Conservation (phyloP, 1,140 invertebrate genomes). For the Metaphire vulgaris region DNA sequence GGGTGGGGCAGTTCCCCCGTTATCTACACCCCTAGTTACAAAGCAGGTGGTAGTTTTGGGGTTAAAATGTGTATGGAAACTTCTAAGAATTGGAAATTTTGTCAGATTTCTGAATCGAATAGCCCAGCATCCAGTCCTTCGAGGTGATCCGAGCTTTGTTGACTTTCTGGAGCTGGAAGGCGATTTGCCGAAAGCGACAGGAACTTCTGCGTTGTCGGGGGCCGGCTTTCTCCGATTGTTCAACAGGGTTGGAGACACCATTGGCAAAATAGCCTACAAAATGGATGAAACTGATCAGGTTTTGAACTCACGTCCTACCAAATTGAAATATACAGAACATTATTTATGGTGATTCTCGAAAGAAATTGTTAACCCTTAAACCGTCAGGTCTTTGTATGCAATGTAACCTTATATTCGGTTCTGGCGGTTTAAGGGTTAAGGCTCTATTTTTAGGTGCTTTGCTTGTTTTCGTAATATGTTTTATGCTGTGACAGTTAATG, state of each 20-base stretch:
- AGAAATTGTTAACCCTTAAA: too few species aligned
- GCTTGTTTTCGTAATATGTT: too few species aligned
- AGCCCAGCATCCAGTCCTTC: slow-evolving; percentile 78
- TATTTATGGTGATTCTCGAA: too few species aligned
- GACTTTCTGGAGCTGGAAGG: slow-evolving; percentile 91
- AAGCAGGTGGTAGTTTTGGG: background rate
- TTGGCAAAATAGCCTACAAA: slow-evolving; percentile 97
- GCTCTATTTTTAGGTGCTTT: too few species aligned
- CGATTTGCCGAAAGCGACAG: slow-evolving; percentile 89
- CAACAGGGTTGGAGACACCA: slow-evolving; percentile 92
- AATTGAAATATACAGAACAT: too few species aligned
- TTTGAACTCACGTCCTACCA: too few species aligned
- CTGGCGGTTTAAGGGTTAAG: too few species aligned
- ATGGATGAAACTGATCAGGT: slow-evolving; percentile 98
- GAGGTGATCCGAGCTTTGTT: slow-evolving; percentile 88
- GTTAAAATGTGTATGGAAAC: too few species aligned
- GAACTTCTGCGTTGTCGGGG: slow-evolving; percentile 89
- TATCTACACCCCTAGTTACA: background rate
- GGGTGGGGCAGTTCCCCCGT: background rate
- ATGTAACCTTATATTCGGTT: too few species aligned
- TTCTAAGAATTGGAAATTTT: background rate
- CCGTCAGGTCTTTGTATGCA: too few species aligned
- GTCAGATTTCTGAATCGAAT: slow-evolving; percentile 78
- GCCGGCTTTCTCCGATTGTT: slow-evolving; percentile 90
- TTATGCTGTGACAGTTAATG: too few species aligned